phyloP scores from a whole-genome alignment of 2,797 vertebrate species.

The Pseudochirops cupreus region DNA sequence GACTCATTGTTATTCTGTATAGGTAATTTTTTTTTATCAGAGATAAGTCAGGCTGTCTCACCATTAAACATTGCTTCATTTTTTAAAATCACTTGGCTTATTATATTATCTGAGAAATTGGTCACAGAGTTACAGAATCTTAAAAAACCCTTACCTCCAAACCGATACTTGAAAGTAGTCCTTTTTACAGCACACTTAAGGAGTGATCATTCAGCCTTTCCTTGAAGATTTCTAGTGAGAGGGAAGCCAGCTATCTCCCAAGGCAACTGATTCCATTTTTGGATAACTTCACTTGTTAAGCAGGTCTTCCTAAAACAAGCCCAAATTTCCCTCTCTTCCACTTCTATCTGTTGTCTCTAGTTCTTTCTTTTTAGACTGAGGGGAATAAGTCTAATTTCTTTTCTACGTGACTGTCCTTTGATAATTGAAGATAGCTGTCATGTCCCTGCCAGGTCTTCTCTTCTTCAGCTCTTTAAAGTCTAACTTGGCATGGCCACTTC shows the following conservation, averaged over 20 bases:
- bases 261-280: background rate
- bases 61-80: background rate
- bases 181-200: background rate
- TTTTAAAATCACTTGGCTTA: conserved; percentile 54
- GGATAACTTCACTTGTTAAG: background rate
- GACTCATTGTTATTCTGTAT: conserved; percentile 54
- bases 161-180: background rate
- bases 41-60: conserved; percentile 27
- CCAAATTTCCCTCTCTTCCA: background rate
- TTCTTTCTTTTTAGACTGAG: background rate
- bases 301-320: background rate
- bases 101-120: background rate
- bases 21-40: conserved; percentile 48
- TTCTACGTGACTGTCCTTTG: background rate
- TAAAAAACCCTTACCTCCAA: background rate
- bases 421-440: background rate
- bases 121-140: background rate
- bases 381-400: background rate
- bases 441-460: background rate
- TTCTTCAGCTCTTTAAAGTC: background rate
- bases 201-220: background rate
- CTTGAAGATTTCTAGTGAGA: background rate
- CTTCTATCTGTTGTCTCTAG: background rate
- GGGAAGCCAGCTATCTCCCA: background rate
- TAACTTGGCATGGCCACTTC: background rate